phyloP scores from a whole-genome alignment of 2,113 vertebrate species.

The Chitala chitala region DNA sequence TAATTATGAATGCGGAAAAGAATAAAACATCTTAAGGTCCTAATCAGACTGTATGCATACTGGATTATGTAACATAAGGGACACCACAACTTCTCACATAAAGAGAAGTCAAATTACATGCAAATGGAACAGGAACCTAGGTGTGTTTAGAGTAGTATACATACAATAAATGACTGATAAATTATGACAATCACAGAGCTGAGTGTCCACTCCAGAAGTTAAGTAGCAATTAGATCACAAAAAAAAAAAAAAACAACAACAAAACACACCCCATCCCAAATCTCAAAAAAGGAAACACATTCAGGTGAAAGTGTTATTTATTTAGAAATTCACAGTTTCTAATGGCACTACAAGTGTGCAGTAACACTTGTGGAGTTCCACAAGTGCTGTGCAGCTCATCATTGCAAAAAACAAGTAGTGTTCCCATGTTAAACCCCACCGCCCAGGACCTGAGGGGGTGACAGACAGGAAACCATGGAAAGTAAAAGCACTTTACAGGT shows the following conservation, averaged over 20 bases:
- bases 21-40: too few relatives aligned
- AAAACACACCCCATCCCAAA: background rate
- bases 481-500: conserved; percentile 77
- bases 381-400: conserved; percentile 61
- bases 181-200: too few relatives aligned
- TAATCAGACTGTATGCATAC: too few relatives aligned
- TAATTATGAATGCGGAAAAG: too few relatives aligned
- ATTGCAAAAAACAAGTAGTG: conserved; percentile 41
- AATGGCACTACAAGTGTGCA: conserved; percentile 94
- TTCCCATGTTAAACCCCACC: conserved; percentile 6
- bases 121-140: too few relatives aligned
- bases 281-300: conserved; percentile 38
- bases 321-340: conserved; percentile 99
- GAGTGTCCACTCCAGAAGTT: too few relatives aligned
- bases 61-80: too few relatives aligned
- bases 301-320: conserved; percentile 84
- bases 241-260: background rate
- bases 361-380: conserved; percentile 73
- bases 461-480: background rate
- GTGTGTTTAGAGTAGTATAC: too few relatives aligned
- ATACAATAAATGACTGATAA: too few relatives aligned
- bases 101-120: too few relatives aligned
- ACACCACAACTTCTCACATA: too few relatives aligned
- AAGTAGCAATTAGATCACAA: too few relatives aligned
- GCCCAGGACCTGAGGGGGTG: conserved; percentile 47